phyloP scores from a whole-genome alignment of 2,113 vertebrate genomes.

The Cyrtonyx montezumae region DNA sequence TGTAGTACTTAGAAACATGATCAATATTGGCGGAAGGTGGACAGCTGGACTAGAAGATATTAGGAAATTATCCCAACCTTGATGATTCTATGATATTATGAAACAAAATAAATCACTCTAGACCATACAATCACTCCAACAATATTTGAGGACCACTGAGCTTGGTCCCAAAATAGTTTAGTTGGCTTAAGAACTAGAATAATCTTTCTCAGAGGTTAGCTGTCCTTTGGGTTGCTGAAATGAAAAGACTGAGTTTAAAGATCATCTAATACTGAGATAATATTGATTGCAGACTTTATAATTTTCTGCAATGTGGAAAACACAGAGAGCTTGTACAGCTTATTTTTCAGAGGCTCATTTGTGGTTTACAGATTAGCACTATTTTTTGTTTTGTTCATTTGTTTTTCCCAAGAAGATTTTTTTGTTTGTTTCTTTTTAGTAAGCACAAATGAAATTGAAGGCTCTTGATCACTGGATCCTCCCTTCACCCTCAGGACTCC shows the following conservation, averaged over 20 bases:
- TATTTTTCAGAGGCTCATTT: background rate
- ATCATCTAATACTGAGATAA: background rate
- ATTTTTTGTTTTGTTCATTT: background rate
- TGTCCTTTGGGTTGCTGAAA: background rate
- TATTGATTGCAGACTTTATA: conserved; percentile 3
- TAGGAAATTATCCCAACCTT: no score
- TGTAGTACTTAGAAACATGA: no score
- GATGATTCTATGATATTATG: background rate
- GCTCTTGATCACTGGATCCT: background rate
- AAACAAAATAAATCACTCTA: background rate
- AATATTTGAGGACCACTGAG: background rate
- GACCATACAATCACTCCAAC: background rate
- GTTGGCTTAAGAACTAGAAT: background rate
- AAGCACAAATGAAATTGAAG: background rate
- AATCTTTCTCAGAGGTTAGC: background rate
- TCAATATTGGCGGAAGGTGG: no score
- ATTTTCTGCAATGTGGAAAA: background rate
- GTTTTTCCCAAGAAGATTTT: no score
- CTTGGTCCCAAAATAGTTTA: background rate
- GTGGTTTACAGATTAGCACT: background rate
- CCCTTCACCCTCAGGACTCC: background rate
- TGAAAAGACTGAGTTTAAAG: background rate
- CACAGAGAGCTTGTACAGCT: background rate
- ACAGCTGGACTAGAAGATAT: no score
- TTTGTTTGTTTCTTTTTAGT: background rate